phyloP scores from a whole-genome alignment of 2,888 invertebrate genomes.

The Mythimna vitellina region DNA sequence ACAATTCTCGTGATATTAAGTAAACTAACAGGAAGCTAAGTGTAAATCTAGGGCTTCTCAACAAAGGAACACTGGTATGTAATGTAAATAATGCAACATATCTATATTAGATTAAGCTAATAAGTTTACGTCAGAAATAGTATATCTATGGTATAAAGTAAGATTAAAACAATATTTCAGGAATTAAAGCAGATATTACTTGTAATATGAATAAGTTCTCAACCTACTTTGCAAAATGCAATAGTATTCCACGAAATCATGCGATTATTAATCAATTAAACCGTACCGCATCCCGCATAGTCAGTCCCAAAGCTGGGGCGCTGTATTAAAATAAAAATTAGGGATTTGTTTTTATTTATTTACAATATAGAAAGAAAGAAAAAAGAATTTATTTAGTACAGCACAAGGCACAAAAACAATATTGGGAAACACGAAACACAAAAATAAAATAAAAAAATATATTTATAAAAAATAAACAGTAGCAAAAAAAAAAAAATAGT shows the following conservation, averaged over 20 bases:
- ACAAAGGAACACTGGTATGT: conserved; percentile 9
- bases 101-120: conserved; percentile 10
- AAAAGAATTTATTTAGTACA: too few relatives aligned
- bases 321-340: too few relatives aligned
- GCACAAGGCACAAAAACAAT: too few relatives aligned
- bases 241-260: conserved; percentile 3
- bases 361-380: too few relatives aligned
- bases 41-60: conserved; percentile 48
- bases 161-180: not conserved
- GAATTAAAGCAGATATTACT: not conserved
- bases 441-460: too few relatives aligned
- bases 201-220: not conserved
- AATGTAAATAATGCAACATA: conserved; percentile 6
- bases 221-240: not conserved
- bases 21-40: conserved; percentile 28
- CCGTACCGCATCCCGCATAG: too few relatives aligned
- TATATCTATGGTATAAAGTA: conserved; percentile 3
- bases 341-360: too few relatives aligned
- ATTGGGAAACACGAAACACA: too few relatives aligned
- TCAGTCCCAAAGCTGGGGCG: too few relatives aligned
- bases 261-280: not conserved
- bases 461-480: too few relatives aligned
- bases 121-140: conserved; percentile 21
- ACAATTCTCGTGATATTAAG: not conserved
- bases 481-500: too few relatives aligned